phyloP scores from a whole-genome alignment of 2,888 invertebrate species.

The Drosophila borealis region DNA sequence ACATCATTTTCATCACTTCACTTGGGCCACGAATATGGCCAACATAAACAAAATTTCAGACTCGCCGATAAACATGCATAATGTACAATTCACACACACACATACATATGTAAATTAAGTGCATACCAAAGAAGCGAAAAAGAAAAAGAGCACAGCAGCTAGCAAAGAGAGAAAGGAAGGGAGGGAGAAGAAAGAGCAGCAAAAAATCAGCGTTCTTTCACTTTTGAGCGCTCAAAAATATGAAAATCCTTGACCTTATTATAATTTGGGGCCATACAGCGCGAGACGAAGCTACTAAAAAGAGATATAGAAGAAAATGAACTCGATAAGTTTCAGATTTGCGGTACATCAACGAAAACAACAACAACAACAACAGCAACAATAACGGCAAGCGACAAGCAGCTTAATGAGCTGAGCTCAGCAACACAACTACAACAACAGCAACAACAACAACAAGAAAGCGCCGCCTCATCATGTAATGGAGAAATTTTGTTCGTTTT shows the following conservation, averaged over 20 bases:
- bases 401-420: slow-evolving; percentile 60
- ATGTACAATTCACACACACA: not conserved
- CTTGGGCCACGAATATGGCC: slow-evolving; percentile 8
- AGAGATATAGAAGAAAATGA: slow-evolving; percentile 62
- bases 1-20: slow-evolving; percentile 23
- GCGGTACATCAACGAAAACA: slow-evolving; percentile 37
- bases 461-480: slow-evolving; percentile 64
- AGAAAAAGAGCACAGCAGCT: slow-evolving; percentile 1
- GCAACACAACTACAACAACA: slow-evolving; percentile 12
- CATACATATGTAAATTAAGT: slow-evolving; percentile 19
- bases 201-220: slow-evolving; percentile 27
- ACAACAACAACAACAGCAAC: slow-evolving; percentile 25
- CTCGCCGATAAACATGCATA: slow-evolving; percentile 9
- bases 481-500: slow-evolving; percentile 67
- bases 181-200: not conserved
- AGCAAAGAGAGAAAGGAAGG: not conserved
- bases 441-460: slow-evolving; percentile 35
- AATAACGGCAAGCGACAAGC: slow-evolving; percentile 25
- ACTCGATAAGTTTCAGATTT: slow-evolving; percentile 65
- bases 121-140: slow-evolving; percentile 10
- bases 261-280: slow-evolving; percentile 18
- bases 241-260: slow-evolving; percentile 70
- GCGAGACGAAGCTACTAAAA: slow-evolving; percentile 9
- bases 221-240: slow-evolving; percentile 34
- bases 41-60: slow-evolving; percentile 21